A percentile compares a stretch with the other conserved stretches of the same genome.
These are phyloP conservation scores for Falco berigora DNA, from an alignment of 2,797 vertebrate species.

Conservation along the genomic window DNA sequence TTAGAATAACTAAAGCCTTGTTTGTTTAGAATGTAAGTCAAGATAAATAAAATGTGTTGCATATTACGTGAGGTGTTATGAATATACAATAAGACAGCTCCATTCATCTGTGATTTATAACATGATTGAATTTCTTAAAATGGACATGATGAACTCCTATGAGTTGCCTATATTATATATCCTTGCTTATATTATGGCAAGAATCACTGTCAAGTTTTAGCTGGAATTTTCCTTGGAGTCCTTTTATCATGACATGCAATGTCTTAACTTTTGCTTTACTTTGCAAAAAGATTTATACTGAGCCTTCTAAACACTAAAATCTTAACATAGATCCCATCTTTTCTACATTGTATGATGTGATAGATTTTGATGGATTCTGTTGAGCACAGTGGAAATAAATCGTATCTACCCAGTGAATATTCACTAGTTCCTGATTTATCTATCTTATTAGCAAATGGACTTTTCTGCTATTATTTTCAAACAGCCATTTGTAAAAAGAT, in stretches of 20 bases:
- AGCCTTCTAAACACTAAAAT: slow-evolving; percentile 7
- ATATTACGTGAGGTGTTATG: background rate
- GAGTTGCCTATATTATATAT: no score
- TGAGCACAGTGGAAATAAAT: background rate
- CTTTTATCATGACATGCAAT: background rate
- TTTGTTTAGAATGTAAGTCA: background rate
- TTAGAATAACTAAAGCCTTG: background rate
- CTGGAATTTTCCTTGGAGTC: background rate
- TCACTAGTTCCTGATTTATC: background rate
- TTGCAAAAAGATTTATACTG: background rate
- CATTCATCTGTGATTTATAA: background rate
- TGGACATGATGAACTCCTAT: background rate
- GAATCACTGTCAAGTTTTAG: background rate
- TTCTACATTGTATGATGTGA: background rate
- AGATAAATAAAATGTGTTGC: background rate
- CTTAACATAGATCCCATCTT: slow-evolving; percentile 6
- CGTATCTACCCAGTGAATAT: background rate
- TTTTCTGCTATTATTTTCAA: background rate
- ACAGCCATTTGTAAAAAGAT: background rate
- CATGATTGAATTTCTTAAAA: background rate
- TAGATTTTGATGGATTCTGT: slow-evolving; percentile 17
- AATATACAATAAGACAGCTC: background rate
- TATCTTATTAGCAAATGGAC: background rate
- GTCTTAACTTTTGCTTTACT: background rate
- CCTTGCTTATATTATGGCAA: background rate